Evolutionary conservation across 2,888 invertebrate genomes (phyloP).

Genomic region (Fragum sueziense): DNA sequence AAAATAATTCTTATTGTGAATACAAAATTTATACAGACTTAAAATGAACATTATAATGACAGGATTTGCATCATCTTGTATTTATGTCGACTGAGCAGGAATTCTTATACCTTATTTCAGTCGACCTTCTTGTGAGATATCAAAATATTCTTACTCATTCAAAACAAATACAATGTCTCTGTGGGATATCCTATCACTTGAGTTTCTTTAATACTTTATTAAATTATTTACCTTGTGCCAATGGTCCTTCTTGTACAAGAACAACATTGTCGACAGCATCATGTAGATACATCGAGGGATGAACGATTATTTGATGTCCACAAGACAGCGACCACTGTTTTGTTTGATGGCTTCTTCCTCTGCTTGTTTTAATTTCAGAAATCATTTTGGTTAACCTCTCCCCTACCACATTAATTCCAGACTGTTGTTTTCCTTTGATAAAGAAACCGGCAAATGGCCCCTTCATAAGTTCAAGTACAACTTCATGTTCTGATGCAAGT

Average conservation of each 20-base stretch:
- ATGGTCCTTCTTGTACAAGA: background rate
- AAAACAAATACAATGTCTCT: too few species aligned
- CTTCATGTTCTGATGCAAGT: background rate
- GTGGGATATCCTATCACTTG: too few species aligned
- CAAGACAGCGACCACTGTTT: background rate
- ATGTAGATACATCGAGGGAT: background rate
- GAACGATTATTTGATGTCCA: background rate
- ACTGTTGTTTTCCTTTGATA: background rate
- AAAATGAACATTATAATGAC: too few species aligned
- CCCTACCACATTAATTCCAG: background rate
- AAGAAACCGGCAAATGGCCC: background rate
- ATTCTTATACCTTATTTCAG: too few species aligned
- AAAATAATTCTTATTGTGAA: too few species aligned
- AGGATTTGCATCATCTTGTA: too few species aligned
- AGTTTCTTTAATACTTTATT: background rate
- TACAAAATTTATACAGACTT: too few species aligned
- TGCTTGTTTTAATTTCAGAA: background rate
- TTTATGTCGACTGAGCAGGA: too few species aligned
- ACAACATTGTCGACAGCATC: background rate
- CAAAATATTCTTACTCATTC: too few species aligned
- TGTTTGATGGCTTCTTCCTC: background rate
- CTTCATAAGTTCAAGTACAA: background rate
- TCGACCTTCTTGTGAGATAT: too few species aligned
- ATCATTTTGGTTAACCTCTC: background rate
- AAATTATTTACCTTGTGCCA: constrained; percentile 2